These are phyloP conservation scores for Pandemis heparana DNA, from an alignment of 2,888 invertebrate genomes.

Conservation along the genomic window DNA sequence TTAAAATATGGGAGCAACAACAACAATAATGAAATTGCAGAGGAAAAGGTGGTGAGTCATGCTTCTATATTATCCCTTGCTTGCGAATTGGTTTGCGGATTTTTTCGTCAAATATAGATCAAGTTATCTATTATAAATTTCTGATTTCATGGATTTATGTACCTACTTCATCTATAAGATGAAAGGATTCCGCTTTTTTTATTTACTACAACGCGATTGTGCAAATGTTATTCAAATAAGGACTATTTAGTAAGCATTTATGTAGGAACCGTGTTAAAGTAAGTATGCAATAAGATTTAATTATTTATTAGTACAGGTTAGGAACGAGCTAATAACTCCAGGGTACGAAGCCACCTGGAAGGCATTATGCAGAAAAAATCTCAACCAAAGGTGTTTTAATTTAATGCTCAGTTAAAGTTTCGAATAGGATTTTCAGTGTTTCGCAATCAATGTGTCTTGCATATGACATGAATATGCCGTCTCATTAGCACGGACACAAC, in stretches of 20 bases:
- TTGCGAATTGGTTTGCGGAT: constrained; percentile 1
- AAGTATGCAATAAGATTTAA: background rate
- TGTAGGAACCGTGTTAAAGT: background rate
- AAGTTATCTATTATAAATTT: background rate
- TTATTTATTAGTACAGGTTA: background rate
- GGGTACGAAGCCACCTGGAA: background rate
- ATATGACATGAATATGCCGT: background rate
- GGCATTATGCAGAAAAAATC: background rate
- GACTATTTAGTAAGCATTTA: background rate
- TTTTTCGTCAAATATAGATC: background rate
- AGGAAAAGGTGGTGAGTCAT: constrained; percentile 82
- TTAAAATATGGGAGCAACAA: constrained; percentile 86
- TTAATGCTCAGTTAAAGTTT: background rate
- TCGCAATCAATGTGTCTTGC: background rate
- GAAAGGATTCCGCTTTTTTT: background rate
- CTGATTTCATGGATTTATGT: background rate
- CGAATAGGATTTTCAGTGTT: background rate
- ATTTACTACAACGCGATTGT: background rate
- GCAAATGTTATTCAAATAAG: background rate
- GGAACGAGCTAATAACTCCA: background rate
- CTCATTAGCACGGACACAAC: background rate
- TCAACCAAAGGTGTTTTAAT: background rate
- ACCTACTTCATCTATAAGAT: too few species aligned
- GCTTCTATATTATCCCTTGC: background rate
- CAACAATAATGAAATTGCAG: constrained; percentile 82